Percentiles rank a stretch among this genome's conserved stretches.
These are phyloP conservation scores for Heteromormyrus szaboi DNA, from an alignment of 2,797 vertebrate species.

Conservation along the genomic window DNA sequence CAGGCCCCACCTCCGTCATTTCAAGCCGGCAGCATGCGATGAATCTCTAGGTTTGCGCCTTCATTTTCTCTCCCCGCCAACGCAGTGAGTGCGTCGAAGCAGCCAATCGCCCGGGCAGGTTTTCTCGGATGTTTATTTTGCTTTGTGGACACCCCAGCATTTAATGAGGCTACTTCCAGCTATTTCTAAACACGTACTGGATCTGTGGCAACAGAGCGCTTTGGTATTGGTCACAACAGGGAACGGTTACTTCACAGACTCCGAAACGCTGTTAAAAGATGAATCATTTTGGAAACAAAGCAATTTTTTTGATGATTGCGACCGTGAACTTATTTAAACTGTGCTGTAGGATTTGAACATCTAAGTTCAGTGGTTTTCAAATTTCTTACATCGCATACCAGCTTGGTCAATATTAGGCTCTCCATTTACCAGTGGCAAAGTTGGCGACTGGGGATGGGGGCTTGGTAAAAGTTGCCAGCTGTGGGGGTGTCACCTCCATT, in stretches of 20 bases:
- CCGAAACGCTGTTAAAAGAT: neutral
- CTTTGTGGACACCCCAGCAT: neutral
- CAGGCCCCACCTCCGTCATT: neutral
- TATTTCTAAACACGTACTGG: neutral
- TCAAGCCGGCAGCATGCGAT: neutral
- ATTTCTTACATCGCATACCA: neutral
- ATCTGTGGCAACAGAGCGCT: neutral
- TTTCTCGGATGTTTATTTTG: neutral
- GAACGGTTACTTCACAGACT: neutral
- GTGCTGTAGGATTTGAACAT: neutral
- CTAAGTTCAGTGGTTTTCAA: neutral
- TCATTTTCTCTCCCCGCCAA: neutral
- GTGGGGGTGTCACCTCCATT: neutral
- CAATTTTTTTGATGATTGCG: neutral
- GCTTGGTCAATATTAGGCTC: neutral
- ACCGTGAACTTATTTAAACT: neutral
- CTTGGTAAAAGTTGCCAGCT: neutral
- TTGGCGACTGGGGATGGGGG: neutral
- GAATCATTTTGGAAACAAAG: neutral
- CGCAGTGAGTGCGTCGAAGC: neutral
- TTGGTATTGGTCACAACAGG: neutral
- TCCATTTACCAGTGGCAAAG: neutral
- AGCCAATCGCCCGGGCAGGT: neutral
- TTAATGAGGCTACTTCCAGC: neutral
- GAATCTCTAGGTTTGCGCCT: neutral